A percentile compares a stretch with the other conserved stretches of the same genome.
Evolutionary conservation across 2,888 invertebrate genomes (phyloP).

Genomic region (Amblyteles armatorius): DNA sequence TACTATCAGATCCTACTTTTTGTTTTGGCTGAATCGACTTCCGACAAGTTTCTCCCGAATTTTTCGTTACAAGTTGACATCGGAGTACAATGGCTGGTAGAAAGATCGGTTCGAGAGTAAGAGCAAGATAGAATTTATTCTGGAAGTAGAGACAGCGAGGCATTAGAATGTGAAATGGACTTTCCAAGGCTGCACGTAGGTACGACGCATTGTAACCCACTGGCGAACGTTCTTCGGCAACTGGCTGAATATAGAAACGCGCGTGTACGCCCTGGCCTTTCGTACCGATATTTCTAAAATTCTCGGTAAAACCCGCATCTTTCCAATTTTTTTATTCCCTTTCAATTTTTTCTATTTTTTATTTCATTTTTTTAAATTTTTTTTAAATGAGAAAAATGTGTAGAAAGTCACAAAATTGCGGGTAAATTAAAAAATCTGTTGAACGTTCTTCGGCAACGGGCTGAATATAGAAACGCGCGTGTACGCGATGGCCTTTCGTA

Average conservation of each 20-base stretch:
- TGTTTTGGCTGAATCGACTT: neutral
- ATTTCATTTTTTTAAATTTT: too few species aligned
- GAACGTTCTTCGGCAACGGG: slow-evolving; percentile 16
- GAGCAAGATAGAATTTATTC: slow-evolving; percentile 58
- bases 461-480: slow-evolving; percentile 34
- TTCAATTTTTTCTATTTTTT: too few species aligned
- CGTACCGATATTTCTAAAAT: too few species aligned
- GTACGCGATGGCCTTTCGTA: too few species aligned
- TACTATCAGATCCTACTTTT: neutral
- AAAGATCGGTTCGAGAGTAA: slow-evolving; percentile 23
- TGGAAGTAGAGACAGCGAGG: slow-evolving; percentile 67
- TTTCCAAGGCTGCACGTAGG: slow-evolving; percentile 76
- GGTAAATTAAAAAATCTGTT: too few species aligned
- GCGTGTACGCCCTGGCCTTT: neutral
- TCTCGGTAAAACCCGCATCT: too few species aligned
- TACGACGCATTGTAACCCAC: slow-evolving; percentile 61
- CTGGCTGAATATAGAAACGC: slow-evolving; percentile 37
- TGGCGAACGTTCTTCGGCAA: slow-evolving; percentile 49
- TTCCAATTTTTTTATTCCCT: too few species aligned
- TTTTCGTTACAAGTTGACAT: neutral
- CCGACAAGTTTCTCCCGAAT: neutral
- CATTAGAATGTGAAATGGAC: slow-evolving; percentile 78
- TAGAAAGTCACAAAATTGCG: too few species aligned
- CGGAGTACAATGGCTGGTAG: neutral
- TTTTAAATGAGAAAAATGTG: too few species aligned